Conservation (phyloP, 2,113 vertebrate genomes). For the Tauraco erythrolophus region DNA sequence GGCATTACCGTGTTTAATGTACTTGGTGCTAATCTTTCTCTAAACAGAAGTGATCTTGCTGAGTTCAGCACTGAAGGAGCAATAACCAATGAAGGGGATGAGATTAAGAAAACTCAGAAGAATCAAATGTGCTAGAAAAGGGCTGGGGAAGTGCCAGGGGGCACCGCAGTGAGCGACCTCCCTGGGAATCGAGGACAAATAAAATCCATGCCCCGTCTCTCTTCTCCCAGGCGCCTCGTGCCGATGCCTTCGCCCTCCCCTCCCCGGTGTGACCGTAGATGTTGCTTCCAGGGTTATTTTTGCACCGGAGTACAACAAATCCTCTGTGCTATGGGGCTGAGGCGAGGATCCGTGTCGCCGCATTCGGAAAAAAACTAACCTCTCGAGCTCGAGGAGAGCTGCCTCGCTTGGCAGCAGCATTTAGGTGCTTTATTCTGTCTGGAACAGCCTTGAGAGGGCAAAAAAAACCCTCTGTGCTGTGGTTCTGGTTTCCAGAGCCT, state of each 20-base stretch:
- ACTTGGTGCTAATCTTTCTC: constrained; percentile 69
- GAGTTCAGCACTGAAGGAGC: constrained; percentile 71
- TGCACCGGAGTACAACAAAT: constrained; percentile 26
- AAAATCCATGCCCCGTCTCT: constrained; percentile 26
- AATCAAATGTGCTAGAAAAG: constrained; percentile 54
- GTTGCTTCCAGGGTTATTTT: constrained; percentile 51
- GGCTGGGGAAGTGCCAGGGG: constrained; percentile 67
- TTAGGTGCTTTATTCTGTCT: constrained; percentile 31
- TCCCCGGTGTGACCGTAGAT: not conserved
- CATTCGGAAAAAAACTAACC: constrained; percentile 29
- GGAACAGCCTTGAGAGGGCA: constrained; percentile 59
- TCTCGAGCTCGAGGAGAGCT: constrained; percentile 47
- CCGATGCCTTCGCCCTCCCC: not conserved
- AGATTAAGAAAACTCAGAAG: constrained; percentile 65
- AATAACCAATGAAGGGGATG: constrained; percentile 69
- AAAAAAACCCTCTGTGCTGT: constrained; percentile 27
- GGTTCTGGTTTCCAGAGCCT: not conserved
- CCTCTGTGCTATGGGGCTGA: constrained; percentile 14
- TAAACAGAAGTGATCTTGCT: constrained; percentile 71
- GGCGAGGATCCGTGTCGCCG: not conserved
- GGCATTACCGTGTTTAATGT: constrained; percentile 64
- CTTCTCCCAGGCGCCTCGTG: not conserved
- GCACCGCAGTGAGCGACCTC: constrained; percentile 56
- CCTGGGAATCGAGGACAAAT: constrained; percentile 55
- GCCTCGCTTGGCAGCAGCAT: constrained; percentile 33